Conservation (phyloP, 1,140 invertebrate species). For the Eriosoma lanigerum region DNA sequence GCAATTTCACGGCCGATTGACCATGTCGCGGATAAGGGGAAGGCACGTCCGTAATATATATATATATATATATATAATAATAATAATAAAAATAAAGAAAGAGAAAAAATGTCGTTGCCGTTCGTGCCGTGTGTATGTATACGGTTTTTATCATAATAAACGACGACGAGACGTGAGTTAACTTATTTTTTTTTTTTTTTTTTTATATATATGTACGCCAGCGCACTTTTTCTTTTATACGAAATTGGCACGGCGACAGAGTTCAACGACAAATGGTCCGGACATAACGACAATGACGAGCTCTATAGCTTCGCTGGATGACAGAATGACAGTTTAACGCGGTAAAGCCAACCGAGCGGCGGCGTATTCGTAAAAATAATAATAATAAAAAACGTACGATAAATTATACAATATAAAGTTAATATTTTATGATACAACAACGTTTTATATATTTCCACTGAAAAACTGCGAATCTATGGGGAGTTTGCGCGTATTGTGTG, state of each 20-base stretch:
- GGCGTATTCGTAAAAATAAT: background rate
- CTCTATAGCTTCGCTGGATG: slow-evolving; percentile 4
- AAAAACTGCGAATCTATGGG: background rate
- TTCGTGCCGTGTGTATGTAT: background rate
- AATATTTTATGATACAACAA: background rate
- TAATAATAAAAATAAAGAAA: background rate
- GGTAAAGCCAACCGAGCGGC: slow-evolving; percentile 27
- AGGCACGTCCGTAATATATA: background rate
- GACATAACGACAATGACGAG: slow-evolving; percentile 39
- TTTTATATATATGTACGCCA: background rate
- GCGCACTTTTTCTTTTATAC: slow-evolving; percentile 33
- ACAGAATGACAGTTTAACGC: slow-evolving; percentile 38
- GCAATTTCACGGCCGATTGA: slow-evolving; percentile 45
- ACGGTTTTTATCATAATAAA: slow-evolving; percentile 42
- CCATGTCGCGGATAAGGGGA: background rate
- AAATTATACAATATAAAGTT: background rate
- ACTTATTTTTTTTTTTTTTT: slow-evolving; percentile 33
- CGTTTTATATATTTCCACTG: too few relatives aligned
- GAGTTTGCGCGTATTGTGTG: background rate
- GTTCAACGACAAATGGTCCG: slow-evolving; percentile 37
- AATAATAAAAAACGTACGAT: too few relatives aligned
- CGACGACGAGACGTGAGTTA: slow-evolving; percentile 32
- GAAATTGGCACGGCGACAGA: slow-evolving; percentile 39
- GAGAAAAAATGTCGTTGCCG: slow-evolving; percentile 3
- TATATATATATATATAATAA: background rate